Evolutionary conservation across 2,888 invertebrate species (phyloP).

Genomic region (Tetanocera ferruginea): DNA sequence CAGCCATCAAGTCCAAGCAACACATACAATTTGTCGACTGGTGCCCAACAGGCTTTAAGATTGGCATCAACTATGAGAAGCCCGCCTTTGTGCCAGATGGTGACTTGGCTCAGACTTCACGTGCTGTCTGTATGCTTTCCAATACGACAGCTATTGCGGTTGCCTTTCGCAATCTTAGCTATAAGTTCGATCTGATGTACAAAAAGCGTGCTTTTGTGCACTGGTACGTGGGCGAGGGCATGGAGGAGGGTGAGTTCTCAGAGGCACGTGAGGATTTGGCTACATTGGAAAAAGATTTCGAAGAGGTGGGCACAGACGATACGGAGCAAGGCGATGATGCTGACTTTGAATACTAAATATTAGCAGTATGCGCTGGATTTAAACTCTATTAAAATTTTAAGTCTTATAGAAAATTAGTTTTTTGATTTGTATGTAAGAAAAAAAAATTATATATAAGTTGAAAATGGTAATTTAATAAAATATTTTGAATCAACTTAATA

Average conservation of each 20-base stretch:
- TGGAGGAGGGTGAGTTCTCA: slow-evolving; percentile 69
- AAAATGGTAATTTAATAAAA: too few relatives aligned
- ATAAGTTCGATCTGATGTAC: slow-evolving; percentile 89
- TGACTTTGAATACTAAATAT: slow-evolving; percentile 55
- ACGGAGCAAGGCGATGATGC: slow-evolving; percentile 52
- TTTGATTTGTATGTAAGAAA: too few relatives aligned
- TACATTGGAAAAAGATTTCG: slow-evolving; percentile 65
- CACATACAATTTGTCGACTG: slow-evolving; percentile 93
- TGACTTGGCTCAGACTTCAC: slow-evolving; percentile 84
- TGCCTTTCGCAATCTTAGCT: slow-evolving; percentile 90
- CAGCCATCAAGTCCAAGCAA: slow-evolving; percentile 81
- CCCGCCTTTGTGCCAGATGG: slow-evolving; percentile 83
- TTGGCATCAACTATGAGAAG: slow-evolving; percentile 87
- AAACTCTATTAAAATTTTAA: too few relatives aligned
- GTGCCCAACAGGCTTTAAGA: slow-evolving; percentile 94
- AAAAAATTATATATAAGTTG: too few relatives aligned
- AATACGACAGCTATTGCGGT: slow-evolving; percentile 93
- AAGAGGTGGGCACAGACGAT: slow-evolving; percentile 66
- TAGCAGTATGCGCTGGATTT: too few relatives aligned
- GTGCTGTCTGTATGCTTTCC: slow-evolving; percentile 90
- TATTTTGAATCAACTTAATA: too few relatives aligned
- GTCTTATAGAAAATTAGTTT: too few relatives aligned
- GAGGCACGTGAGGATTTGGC: slow-evolving; percentile 69
- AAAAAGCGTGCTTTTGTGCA: slow-evolving; percentile 85
- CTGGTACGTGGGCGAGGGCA: slow-evolving; percentile 78